Evolutionary conservation across 2,888 invertebrate genomes (phyloP).

Genomic region (Meandrusa payeni): DNA sequence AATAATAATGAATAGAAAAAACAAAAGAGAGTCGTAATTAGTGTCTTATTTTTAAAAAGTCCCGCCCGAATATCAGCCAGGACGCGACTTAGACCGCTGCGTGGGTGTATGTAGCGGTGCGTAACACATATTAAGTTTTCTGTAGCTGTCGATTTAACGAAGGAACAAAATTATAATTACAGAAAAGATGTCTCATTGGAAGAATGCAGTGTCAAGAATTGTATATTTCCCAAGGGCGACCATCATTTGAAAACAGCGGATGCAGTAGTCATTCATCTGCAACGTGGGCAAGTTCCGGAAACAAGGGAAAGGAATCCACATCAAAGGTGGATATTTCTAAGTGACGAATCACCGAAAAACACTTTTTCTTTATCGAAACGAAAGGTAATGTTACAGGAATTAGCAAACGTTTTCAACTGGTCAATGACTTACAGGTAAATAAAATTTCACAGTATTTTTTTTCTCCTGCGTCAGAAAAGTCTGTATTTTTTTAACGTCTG

Average conservation of each 20-base stretch:
- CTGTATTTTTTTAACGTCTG: too few relatives aligned
- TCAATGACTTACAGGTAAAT: slow-evolving; percentile 84
- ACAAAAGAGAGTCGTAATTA: too few relatives aligned
- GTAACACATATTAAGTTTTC: too few relatives aligned
- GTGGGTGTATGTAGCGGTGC: too few relatives aligned
- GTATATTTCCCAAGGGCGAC: slow-evolving; percentile 79
- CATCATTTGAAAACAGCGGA: slow-evolving; percentile 74
- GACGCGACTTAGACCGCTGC: too few relatives aligned
- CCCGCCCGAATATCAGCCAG: too few relatives aligned
- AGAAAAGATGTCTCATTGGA: slow-evolving; percentile 75
- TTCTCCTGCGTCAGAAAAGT: too few relatives aligned
- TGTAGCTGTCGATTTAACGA: too few relatives aligned
- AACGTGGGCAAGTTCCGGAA: slow-evolving; percentile 50
- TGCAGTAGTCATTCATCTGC: slow-evolving; percentile 81
- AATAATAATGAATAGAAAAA: too few relatives aligned
- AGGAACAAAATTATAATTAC: too few relatives aligned
- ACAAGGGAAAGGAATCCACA: slow-evolving; percentile 40
- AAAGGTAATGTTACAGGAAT: slow-evolving; percentile 51
- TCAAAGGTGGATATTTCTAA: slow-evolving; percentile 86
- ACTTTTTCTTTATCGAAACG: slow-evolving; percentile 68
- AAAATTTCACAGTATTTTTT: too few relatives aligned
- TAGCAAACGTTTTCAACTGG: slow-evolving; percentile 85
- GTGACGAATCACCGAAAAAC: slow-evolving; percentile 84
- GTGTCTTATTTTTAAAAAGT: too few relatives aligned
- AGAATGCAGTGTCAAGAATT: slow-evolving; percentile 82